Conservation (phyloP, 2,113 vertebrate genomes). For the Cyanocitta stelleri region DNA sequence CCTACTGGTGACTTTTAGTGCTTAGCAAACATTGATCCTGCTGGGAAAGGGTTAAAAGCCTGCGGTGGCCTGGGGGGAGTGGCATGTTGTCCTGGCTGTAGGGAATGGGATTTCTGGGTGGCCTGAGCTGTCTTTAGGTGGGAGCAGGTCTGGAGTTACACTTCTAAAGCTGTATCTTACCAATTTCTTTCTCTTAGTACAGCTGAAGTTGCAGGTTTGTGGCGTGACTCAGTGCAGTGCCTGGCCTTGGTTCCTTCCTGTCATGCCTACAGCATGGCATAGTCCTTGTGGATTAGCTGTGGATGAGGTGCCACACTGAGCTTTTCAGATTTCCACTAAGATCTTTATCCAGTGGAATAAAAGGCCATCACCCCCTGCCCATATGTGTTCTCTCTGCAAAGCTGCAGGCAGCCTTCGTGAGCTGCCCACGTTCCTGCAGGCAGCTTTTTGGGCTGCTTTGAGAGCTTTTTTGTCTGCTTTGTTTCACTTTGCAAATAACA, state of each 20-base stretch:
- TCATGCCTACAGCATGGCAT: background rate
- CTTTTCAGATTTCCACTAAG: slow-evolving; percentile 22
- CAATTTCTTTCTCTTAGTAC: background rate
- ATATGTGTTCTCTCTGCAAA: slow-evolving; percentile 26
- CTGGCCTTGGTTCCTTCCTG: background rate
- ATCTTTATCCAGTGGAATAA: slow-evolving; percentile 35
- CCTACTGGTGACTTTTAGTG: background rate
- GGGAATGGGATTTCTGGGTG: background rate
- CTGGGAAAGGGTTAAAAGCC: background rate
- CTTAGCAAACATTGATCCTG: background rate
- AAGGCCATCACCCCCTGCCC: slow-evolving; percentile 36
- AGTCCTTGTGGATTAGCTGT: background rate
- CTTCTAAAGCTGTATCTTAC: background rate
- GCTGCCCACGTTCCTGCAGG: slow-evolving; percentile 26
- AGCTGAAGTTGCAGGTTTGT: background rate
- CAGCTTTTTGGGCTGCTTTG: background rate
- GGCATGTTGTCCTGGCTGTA: background rate
- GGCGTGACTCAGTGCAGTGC: background rate
- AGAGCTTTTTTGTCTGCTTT: background rate
- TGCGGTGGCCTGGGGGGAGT: fast-evolving
- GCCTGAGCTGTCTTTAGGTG: background rate
- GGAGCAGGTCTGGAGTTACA: background rate
- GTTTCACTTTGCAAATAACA: background rate
- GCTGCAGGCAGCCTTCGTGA: background rate
- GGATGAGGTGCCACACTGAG: background rate